Evolutionary conservation across 2,888 invertebrate genomes (phyloP).

Genomic region (Sericinus montela): DNA sequence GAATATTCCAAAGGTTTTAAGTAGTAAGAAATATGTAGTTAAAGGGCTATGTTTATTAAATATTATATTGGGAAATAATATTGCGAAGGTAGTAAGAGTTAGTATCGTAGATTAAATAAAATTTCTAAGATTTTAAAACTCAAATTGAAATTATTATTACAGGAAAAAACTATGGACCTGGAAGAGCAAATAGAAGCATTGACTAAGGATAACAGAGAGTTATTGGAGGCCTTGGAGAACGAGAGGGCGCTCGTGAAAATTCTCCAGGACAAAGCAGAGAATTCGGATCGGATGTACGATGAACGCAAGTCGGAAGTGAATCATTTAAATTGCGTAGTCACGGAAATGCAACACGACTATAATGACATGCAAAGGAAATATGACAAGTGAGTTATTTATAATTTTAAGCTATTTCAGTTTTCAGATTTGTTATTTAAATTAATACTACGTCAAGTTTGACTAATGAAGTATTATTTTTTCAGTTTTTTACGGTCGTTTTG

Average conservation of each 20-base stretch:
- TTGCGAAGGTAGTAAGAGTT: too few species aligned
- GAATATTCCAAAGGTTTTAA: too few species aligned
- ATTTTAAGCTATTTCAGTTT: neutral
- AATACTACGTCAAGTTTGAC: too few species aligned
- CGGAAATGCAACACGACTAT: conserved; percentile 66
- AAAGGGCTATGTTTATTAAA: too few species aligned
- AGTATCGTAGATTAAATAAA: too few species aligned
- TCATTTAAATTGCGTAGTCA: conserved; percentile 57
- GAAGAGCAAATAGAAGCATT: conserved; percentile 67
- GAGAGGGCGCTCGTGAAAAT: conserved; percentile 75
- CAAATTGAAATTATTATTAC: conserved; percentile 27
- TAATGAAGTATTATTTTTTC: too few species aligned
- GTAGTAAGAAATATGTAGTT: too few species aligned
- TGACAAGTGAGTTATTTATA: conserved; percentile 48
- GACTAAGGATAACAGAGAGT: conserved; percentile 68
- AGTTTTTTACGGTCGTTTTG: too few species aligned
- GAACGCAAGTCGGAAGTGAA: conserved; percentile 74
- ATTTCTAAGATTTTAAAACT: too few species aligned
- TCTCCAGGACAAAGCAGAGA: conserved; percentile 70
- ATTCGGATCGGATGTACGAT: conserved; percentile 63
- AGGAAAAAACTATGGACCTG: conserved; percentile 61
- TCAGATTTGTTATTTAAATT: too few species aligned
- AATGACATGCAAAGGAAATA: conserved; percentile 61
- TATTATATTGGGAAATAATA: too few species aligned
- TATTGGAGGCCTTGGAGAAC: conserved; percentile 71